Conservation (phyloP, 2,888 invertebrate genomes). For the Athalia rosae region DNA sequence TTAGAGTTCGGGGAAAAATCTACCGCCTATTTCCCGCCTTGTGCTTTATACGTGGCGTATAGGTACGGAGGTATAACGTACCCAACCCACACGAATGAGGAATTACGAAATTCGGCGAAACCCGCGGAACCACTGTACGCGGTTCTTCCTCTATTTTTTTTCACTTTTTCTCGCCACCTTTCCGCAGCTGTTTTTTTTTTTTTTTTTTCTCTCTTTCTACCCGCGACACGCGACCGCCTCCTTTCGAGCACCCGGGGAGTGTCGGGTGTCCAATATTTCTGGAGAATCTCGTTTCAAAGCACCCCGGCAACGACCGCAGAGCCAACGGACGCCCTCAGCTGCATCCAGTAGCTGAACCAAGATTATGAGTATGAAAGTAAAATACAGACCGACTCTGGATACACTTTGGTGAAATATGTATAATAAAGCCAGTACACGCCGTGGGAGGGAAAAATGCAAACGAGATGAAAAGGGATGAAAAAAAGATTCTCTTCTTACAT, state of each 20-base stretch:
- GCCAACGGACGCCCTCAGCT: not conserved
- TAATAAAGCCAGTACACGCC: too few species aligned
- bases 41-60: too few species aligned
- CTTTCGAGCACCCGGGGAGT: slow-evolving; percentile 7
- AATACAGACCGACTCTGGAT: too few species aligned
- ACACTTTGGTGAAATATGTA: too few species aligned
- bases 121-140: too few species aligned
- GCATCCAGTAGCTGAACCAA: not conserved
- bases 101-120: not conserved
- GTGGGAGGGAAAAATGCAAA: too few species aligned
- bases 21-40: not conserved
- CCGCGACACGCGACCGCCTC: slow-evolving; percentile 1
- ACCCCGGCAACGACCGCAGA: not conserved
- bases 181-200: not conserved
- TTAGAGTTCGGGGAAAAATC: not conserved
- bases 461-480: too few species aligned
- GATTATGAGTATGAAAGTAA: not conserved
- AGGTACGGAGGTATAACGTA: too few species aligned
- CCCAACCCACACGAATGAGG: not conserved
- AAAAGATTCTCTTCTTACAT: too few species aligned
- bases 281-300: slow-evolving; percentile 13
- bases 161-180: not conserved
- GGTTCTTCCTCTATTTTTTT: not conserved
- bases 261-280: slow-evolving; percentile 31
- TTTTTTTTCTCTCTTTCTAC: not conserved